Percentiles rank a stretch among this genome's conserved stretches.
Evolutionary conservation across 2,113 vertebrate species (phyloP).

Genomic region (Monarcha castaneiventris): DNA sequence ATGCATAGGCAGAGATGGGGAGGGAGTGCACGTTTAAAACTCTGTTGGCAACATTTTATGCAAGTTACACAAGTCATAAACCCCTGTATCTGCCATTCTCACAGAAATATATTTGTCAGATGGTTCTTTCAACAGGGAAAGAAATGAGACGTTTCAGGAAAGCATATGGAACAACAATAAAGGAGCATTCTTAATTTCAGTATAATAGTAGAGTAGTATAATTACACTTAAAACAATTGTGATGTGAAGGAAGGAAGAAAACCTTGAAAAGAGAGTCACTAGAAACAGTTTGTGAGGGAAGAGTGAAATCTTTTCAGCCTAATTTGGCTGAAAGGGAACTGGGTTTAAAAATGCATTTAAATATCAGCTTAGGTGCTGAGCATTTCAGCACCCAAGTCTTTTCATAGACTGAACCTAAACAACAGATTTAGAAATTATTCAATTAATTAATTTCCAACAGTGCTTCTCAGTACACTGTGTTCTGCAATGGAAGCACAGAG

Average conservation of each 20-base stretch:
- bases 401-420: not conserved
- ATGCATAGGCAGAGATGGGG: not conserved
- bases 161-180: not conserved
- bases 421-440: not conserved
- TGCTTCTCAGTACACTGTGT: constrained; percentile 11
- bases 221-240: not conserved
- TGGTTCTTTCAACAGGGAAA: not conserved
- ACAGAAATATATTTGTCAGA: not conserved
- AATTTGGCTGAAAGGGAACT: not conserved
- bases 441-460: constrained; percentile 21
- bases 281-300: not conserved
- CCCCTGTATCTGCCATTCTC: not conserved
- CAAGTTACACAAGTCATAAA: not conserved
- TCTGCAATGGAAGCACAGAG: not conserved
- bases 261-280: not conserved
- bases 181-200: not conserved
- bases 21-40: not conserved
- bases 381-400: not conserved
- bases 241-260: not conserved
- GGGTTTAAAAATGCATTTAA: not conserved
- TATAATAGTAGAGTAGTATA: not conserved
- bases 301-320: not conserved
- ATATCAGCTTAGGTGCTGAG: not conserved
- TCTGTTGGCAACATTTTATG: not conserved
- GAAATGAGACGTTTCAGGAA: not conserved